Conservation (phyloP, 1,140 invertebrate species). For the honey bee (Apis mellifera) region Amel_HAv3.1 CM009939.2:8085501-8086000, state of each 20-base stretch:
- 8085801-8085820: too few species aligned
- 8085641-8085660: background rate
- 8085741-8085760: too few species aligned
- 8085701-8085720: too few species aligned
- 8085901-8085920: constrained; percentile 11
- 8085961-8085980: constrained; percentile 61
- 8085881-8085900: background rate
- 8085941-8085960: constrained; percentile 69
- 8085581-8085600: background rate
- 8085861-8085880: background rate
- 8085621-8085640: background rate
- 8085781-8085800: background rate
- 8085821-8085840: too few species aligned
- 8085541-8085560: too few species aligned
- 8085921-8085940: constrained; percentile 69
- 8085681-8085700: too few species aligned
- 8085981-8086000: constrained; percentile 61
- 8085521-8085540: too few species aligned
- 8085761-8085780: too few species aligned
- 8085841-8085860: too few species aligned
- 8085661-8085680: too few species aligned
- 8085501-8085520: too few species aligned
- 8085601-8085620: background rate
- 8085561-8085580: background rate
- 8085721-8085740: too few species aligned